Evolutionary conservation across 2,113 vertebrate genomes (phyloP), one percentile per base, ranked within the genome.

Genomic region (Pomatorhinus ruficollis): DNA sequence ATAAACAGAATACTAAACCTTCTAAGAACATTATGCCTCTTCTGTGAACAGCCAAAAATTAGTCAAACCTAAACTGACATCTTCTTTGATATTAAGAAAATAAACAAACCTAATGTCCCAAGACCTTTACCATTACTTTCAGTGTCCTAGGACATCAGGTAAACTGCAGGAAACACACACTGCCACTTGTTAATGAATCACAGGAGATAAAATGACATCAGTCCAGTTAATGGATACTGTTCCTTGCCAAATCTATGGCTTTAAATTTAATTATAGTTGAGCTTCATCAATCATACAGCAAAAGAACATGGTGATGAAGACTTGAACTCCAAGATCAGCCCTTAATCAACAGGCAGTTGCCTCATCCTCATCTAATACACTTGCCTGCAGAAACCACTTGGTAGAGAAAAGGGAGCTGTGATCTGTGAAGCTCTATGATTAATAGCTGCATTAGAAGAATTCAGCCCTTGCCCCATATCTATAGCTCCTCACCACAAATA

Each of bases 141-240:
- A 49, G 85, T 50, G 88, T 74, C 81, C 56, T 78, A 92, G 84
- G 71, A 96, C 91, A 87, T 91, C 89, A 97, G 86, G 93, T 66
- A 96, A 93, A 93, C 59, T 70, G 85, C 52, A 78, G 77, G 88
- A 96, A 97, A 95, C 88, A 44, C 15, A 69, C 20, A 83, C 68
- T 96, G 86, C 83, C 92, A 80, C 95, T 91, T 90, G 77, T 91
- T 96, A 90, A 97, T 97, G 98, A 97, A 97, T 97, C 96, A 97
- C 84, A 89, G 10, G 40, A 87, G 78, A 87, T 76, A 76, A 96
- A 96, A 96, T 97, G 66, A 97, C 95, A 97, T 97, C 97, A 98
- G 68, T 83, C 42, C 93, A 61, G 54, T 83, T 97, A 96, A 97
- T 95, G 91, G 93, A 95, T 84, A 82, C 64, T 35, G 56, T 71